Base-by-base conservation (phyloP, 2,113 vertebrate genomes). In the Eleginops maclovinus region DNA sequence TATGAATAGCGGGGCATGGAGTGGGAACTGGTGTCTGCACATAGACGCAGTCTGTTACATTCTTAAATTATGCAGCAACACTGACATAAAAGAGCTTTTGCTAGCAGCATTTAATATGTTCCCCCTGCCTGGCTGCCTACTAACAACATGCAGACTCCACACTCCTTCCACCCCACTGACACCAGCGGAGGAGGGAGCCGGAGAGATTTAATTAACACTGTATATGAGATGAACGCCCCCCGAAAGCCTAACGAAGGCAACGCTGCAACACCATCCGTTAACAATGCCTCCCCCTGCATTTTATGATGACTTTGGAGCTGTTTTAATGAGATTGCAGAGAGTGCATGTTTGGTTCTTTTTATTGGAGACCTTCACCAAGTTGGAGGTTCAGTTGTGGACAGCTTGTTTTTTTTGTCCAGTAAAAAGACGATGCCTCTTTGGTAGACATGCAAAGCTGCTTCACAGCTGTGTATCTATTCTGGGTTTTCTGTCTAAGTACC, bases 171-270 rank as follows among this genome's bases (percentile, higher is more conserved):
- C 70, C 81, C 83, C 76, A 72, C 77, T 91, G 84, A 89, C 87
- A 85, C 72, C 79, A 86, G 77, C 49, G 11, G 69, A 73, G 78
- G 69, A 79, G 68, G 76, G 79, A 79, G 49, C 67, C 59, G 19
- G 59, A 43, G 76, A 71, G 79, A 78, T 91, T 89, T 91, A 92
- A 93, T 94, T 90, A 93, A 88, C 89, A 51, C 82, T 66, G 50
- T 75, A 64, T 87, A 85, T 4, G 21, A 75, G 60, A 83, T 73
- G 72, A 88, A 73, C 26, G 61, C 77, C 81, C 36, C 62, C 60
- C 5, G 14, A 80, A 61, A 75, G 60, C 68, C 31, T 78, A 81
- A 61, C 59, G 72, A 87, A 81, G 81, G 46, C 50, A 70, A 78
- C 5, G 63, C 84, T 78, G 21, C 73, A 65, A 55, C 65, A 21